Conservation (phyloP, 2,888 invertebrate genomes). For the Diplolepis rosae region DNA sequence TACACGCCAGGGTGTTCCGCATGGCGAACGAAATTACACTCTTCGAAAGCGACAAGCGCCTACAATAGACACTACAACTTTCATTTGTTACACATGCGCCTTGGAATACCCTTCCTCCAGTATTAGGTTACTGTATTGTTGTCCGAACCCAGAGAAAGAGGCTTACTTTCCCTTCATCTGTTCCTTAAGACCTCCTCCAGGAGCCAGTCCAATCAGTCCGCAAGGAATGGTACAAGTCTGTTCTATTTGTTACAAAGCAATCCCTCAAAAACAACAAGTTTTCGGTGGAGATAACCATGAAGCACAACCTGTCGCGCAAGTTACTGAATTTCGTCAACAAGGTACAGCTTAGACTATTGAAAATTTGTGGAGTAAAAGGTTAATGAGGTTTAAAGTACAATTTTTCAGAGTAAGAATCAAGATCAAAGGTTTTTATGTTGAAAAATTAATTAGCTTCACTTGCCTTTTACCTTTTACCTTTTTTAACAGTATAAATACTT, state of each 20-base stretch:
- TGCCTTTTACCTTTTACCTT: too few relatives aligned
- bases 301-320: conserved; percentile 66
- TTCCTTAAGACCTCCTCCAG: conserved; percentile 85
- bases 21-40: conserved; percentile 86
- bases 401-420: background rate
- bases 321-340: conserved; percentile 65
- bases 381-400: background rate
- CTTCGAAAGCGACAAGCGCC: conserved; percentile 85
- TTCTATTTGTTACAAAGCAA: conserved; percentile 88
- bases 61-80: conserved; percentile 80
- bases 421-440: too few relatives aligned
- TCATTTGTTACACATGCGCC: conserved; percentile 93
- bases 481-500: too few relatives aligned
- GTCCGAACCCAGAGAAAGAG: conserved; percentile 88
- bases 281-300: conserved; percentile 80
- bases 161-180: conserved; percentile 94
- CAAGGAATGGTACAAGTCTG: conserved; percentile 93
- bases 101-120: conserved; percentile 86
- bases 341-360: conserved; percentile 57
- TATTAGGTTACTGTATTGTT: conserved; percentile 88
- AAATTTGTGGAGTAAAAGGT: conserved; percentile 3
- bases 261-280: conserved; percentile 85
- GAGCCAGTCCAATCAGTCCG: conserved; percentile 91
- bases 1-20: conserved; percentile 81
- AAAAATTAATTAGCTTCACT: too few relatives aligned